Evolutionary conservation across 2,888 invertebrate species (phyloP), one percentile per base, ranked within the genome.

Genomic region (Caenorhabditis panamensis): DNA sequence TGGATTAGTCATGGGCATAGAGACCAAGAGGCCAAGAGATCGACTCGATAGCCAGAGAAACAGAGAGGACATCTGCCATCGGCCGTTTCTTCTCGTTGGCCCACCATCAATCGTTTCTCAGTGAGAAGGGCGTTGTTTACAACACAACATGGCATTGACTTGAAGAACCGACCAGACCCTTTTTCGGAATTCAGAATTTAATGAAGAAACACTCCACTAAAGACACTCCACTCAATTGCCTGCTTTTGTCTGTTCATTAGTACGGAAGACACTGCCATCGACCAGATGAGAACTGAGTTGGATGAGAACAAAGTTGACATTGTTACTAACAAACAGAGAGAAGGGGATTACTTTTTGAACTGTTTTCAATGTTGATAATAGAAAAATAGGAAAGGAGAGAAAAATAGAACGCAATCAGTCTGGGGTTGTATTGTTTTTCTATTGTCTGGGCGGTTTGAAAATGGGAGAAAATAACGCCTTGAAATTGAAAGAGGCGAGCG

Each of bases 51-150:
- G 59, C 47, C 20, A 18, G 31, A 16, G 24, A 31, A n/a, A 47
- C n/a, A 9, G n/a, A 51, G 63, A n/a, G 36, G 13, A n/a, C n/a
- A 18, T 64, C 37, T 56, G 54, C 54, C 66, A 56, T 66, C 18
- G 37, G 51, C 22, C 31, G 18, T 54, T 41, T 54, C n/a, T 13
- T 13, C 13, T 41, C 41, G 13, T 53, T 44, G 66, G 18, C 31
- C 31, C 31, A 31, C 9, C 5, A 9, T 9, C 31, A 1, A 24
- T 0, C 24, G 64, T 13, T 24, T 24, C 22, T n/a, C 31, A 49
- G 36, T 6, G 51, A 49, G 18, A 28, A 28, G 51, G 53, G 36
- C 51, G 63, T 66, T 66, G 66, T 66, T 54, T 41, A 66, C 54
- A 37, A 54, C 41, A 66, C 66, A 41, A 64, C 41, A 26, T 13